Base-by-base conservation (phyloP, 2,797 vertebrate genomes). In the Sebastes elongatus region DNA sequence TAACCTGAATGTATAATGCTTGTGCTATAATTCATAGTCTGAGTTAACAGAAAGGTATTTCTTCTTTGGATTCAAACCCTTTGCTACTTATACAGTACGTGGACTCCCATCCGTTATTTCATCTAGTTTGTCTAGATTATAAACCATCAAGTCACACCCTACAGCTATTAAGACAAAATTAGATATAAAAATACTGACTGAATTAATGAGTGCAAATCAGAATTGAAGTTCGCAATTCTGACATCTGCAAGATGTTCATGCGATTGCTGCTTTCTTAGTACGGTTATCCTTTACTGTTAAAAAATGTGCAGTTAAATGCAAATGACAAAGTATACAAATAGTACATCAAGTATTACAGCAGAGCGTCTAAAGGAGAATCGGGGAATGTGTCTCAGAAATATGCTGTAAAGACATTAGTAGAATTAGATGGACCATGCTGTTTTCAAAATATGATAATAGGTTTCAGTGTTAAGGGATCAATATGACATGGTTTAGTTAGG, bases 151-250 rank as follows among this genome's bases (percentile, higher is more conserved):
- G 68, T 83, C 56, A 82, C 35, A 68, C 35, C 59, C 69, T 74
- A 80, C 18, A 72, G 42, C 74, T 87, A 82, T 57, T 66, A 80
- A 80, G 76, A 89, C 72, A 86, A 81, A 75, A 83, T 49, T 52
- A 82, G n/a, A 76, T 62, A 67, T 55, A 78, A 67, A 75, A 86
- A 88, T 78, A 91, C 84, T 88, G 79, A 88, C 82, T 83, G 67
- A 84, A 62, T 88, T 64, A 69, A 18, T 62, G 76, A 78, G 53
- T 78, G 82, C 52, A 85, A 79, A 79, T 77, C 32, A 60, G 57
- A 80, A 64, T 18, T 59, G 28, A 80, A 67, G 27, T 16, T 30
- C 22, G 23, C 27, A 74, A 72, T 55, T 77, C 53, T 69, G 46
- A 73, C 52, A 46, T 30, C 30, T 72, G 64, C 59, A 55, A 52